Evolutionary conservation across 1,140 invertebrate genomes (phyloP).

Genomic region (Ditylenchus dipsaci): DNA sequence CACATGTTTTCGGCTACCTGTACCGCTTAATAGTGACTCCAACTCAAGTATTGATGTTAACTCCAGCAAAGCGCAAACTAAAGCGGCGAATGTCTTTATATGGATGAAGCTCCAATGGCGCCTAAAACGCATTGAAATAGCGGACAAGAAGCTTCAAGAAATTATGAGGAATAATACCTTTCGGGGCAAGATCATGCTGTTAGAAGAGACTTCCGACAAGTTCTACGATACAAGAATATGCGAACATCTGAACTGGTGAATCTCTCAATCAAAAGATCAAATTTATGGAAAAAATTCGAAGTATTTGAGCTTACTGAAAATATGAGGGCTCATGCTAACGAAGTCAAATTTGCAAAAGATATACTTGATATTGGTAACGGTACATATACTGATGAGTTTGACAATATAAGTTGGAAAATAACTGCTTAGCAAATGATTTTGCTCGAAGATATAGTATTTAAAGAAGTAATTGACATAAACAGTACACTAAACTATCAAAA

Average conservation of each 20-base stretch:
- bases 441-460: conserved; percentile 22
- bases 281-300: conserved; percentile 42
- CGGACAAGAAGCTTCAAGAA: conserved; percentile 38
- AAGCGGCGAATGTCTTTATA: conserved; percentile 25
- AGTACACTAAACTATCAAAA: conserved; percentile 12
- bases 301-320: conserved; percentile 29
- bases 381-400: conserved; percentile 16
- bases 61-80: conserved; percentile 1
- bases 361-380: conserved; percentile 44
- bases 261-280: conserved; percentile 43
- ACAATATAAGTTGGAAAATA: conserved; percentile 20
- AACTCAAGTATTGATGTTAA: neutral
- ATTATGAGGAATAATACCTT: conserved; percentile 38
- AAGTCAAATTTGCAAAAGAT: conserved; percentile 34
- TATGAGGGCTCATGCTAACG: conserved; percentile 31
- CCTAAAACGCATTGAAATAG: conserved; percentile 17
- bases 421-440: conserved; percentile 10
- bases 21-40: neutral
- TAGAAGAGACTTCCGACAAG: conserved; percentile 53
- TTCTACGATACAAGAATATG: conserved; percentile 30
- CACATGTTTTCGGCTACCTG: neutral
- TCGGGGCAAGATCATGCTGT: conserved; percentile 45
- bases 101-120: conserved; percentile 40
- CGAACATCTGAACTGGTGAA: conserved; percentile 33
- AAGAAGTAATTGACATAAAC: conserved; percentile 8